Conservation (phyloP, 2,113 vertebrate genomes). For the Megatriorchis doriae region DNA sequence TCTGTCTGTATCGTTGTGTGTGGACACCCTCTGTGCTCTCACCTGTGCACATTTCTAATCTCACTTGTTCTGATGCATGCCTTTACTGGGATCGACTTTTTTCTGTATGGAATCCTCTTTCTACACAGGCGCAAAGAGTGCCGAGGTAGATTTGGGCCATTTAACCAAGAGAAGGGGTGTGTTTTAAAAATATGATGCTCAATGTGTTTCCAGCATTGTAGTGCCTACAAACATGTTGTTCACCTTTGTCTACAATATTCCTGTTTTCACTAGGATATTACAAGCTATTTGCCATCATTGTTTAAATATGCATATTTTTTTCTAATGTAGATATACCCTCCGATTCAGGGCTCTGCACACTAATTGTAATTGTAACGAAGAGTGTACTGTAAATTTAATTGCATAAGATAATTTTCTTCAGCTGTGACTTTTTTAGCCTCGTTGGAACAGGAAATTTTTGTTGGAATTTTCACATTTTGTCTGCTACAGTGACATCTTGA, state of each 20-base stretch:
- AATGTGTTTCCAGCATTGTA: accelerated
- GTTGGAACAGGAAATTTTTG: not conserved
- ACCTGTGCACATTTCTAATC: not conserved
- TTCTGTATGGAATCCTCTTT: not conserved
- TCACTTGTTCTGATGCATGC: not conserved
- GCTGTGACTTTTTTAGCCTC: not conserved
- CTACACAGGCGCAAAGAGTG: too few species aligned
- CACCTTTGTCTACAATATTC: not conserved
- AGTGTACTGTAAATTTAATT: not conserved
- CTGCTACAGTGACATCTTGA: not conserved
- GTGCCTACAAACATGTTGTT: not conserved
- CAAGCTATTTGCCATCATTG: not conserved
- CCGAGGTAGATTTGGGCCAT: not conserved
- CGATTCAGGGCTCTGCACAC: not conserved
- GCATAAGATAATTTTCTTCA: not conserved
- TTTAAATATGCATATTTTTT: not conserved
- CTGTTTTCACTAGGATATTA: not conserved
- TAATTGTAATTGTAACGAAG: not conserved
- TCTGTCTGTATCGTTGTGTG: not conserved
- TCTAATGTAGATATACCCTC: not conserved
- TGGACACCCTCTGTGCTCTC: not conserved
- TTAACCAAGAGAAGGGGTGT: not conserved
- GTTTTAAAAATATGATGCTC: not conserved
- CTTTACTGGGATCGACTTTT: not conserved
- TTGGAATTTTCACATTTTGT: not conserved